phyloP scores from a whole-genome alignment of 2,113 vertebrate genomes.

The Coreoperca whiteheadi region DNA sequence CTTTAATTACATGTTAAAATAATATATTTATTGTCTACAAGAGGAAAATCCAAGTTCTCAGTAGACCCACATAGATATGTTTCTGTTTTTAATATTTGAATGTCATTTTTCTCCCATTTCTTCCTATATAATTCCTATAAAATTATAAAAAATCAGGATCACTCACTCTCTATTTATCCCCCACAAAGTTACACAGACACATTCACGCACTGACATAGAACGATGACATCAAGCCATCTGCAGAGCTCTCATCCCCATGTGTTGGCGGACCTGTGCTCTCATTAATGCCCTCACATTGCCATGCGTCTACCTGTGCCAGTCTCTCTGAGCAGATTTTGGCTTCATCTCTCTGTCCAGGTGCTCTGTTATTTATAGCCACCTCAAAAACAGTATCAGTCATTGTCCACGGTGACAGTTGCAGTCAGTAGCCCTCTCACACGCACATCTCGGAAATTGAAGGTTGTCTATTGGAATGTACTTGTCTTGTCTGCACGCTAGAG shows the following conservation, averaged over 20 bases:
- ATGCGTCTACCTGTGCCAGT: constrained; percentile 64
- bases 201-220: constrained; percentile 8
- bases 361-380: constrained; percentile 64
- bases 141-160: constrained; percentile 1
- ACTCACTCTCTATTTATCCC: not conserved
- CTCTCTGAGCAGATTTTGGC: constrained; percentile 52
- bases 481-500: not conserved
- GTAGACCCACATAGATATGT: not conserved
- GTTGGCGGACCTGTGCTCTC: constrained; percentile 52
- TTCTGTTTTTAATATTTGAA: not conserved
- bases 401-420: constrained; percentile 52
- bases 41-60: not conserved
- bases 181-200: constrained; percentile 2
- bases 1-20: not conserved
- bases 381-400: constrained; percentile 46
- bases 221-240: constrained; percentile 72
- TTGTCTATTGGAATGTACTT: constrained; percentile 19
- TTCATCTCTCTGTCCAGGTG: constrained; percentile 61
- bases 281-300: constrained; percentile 61
- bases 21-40: not conserved
- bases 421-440: constrained; percentile 15
- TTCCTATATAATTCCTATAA: no score
- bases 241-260: constrained; percentile 42
- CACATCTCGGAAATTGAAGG: not conserved
- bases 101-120: not conserved